These are phyloP conservation scores for Choreutis nemorana DNA, from an alignment of 2,888 invertebrate genomes.

Conservation along the genomic window DNA sequence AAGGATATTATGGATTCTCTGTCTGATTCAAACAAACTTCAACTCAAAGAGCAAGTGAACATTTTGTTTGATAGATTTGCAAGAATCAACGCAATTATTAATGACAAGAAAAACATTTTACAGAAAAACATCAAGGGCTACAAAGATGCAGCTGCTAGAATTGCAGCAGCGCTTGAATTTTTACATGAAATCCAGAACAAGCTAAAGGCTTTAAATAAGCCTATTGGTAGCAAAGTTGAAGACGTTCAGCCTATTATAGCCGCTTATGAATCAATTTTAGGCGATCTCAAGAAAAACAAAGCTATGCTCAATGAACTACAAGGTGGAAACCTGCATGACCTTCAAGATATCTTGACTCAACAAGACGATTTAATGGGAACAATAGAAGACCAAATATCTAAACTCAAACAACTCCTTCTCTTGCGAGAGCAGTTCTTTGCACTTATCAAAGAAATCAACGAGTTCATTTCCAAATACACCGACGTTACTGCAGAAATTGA, in stretches of 20 bases:
- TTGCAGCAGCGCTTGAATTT: constrained; percentile 82
- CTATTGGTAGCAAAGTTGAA: constrained; percentile 86
- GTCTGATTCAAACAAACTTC: constrained; percentile 85
- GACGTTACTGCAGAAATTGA: constrained; percentile 87
- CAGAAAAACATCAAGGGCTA: constrained; percentile 82
- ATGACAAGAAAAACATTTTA: constrained; percentile 77
- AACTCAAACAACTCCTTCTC: constrained; percentile 78
- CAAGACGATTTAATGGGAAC: constrained; percentile 87
- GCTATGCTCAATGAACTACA: constrained; percentile 80
- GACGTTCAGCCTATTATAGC: constrained; percentile 86
- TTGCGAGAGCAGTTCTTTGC: constrained; percentile 90
- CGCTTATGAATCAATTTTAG: constrained; percentile 79
- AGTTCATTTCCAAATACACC: constrained; percentile 87
- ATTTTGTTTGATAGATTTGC: constrained; percentile 80
- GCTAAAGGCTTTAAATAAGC: constrained; percentile 82
- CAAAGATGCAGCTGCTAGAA: constrained; percentile 79
- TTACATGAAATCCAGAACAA: constrained; percentile 84
- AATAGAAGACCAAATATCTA: constrained; percentile 86
- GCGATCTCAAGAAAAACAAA: constrained; percentile 80
- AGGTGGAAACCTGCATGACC: constrained; percentile 77
- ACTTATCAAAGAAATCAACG: constrained; percentile 85
- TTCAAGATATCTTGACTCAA: constrained; percentile 79
- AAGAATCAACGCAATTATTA: constrained; percentile 76
- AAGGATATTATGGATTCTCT: constrained; percentile 81
- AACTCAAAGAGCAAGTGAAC: constrained; percentile 81